phyloP scores from a whole-genome alignment of 2,113 vertebrate species.

The Ardeotis arabs region DNA sequence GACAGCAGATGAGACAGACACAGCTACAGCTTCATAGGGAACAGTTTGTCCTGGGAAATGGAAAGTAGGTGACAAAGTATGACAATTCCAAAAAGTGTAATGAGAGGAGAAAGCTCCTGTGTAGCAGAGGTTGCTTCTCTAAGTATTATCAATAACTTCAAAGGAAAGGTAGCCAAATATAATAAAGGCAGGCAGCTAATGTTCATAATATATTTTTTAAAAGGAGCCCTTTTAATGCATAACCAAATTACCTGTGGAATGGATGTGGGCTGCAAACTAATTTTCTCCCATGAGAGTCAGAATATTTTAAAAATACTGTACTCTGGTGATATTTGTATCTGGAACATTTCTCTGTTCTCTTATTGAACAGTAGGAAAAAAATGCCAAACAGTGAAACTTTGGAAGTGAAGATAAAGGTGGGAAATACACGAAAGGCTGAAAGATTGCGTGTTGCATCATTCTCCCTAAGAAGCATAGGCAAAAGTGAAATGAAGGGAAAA shows the following conservation, averaged over 20 bases:
- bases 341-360: neutral
- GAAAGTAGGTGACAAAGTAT: neutral
- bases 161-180: constrained; percentile 17
- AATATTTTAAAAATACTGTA: neutral
- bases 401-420: constrained; percentile 9
- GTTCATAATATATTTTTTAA: neutral
- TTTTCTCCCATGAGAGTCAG: neutral
- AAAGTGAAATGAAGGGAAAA: constrained; percentile 72
- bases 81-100: neutral
- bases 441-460: constrained; percentile 31
- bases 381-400: neutral
- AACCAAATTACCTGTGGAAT: constrained; percentile 25
- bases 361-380: neutral
- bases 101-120: neutral
- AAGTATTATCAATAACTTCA: constrained; percentile 3
- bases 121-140: neutral
- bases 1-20: neutral
- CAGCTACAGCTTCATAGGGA: neutral
- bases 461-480: constrained; percentile 42
- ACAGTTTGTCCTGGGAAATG: neutral
- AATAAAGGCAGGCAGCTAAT: constrained; percentile 5
- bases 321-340: neutral
- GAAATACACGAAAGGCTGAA: neutral
- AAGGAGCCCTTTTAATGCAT: constrained; percentile 17
- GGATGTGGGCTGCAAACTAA: neutral